These are phyloP conservation scores for Acrocyrtus sp. DNA, from an alignment of 2,888 invertebrate species.

Conservation along the genomic window DNA sequence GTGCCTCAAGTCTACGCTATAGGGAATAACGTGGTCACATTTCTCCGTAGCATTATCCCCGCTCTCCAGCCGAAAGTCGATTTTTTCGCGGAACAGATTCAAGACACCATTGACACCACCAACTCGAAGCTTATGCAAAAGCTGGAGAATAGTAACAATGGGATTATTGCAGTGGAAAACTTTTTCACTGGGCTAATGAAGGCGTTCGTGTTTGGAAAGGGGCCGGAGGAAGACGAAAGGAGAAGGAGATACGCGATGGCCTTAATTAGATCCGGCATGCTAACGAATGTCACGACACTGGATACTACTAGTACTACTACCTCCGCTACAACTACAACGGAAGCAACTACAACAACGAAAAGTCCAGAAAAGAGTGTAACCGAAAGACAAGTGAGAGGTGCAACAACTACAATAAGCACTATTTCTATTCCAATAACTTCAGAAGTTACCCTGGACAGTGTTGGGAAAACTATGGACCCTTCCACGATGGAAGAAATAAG, in stretches of 20 bases:
- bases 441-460: not conserved
- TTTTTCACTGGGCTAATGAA: constrained; percentile 45
- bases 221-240: constrained; percentile 31
- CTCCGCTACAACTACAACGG: not conserved
- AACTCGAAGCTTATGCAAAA: constrained; percentile 46
- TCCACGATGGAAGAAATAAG: not conserved
- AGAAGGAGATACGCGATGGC: constrained; percentile 21
- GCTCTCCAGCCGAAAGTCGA: constrained; percentile 52
- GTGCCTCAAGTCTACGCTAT: constrained; percentile 31
- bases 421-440: not conserved
- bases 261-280: constrained; percentile 33
- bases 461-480: too few relatives aligned
- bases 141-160: constrained; percentile 50
- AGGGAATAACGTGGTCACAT: constrained; percentile 25
- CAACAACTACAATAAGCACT: not conserved
- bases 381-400: not conserved
- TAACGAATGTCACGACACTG: not conserved
- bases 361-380: not conserved
- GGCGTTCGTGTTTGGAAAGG: constrained; percentile 38
- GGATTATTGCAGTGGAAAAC: constrained; percentile 42
- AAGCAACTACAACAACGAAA: not conserved
- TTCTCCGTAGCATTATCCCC: constrained; percentile 38
- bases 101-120: constrained; percentile 38
- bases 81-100: constrained; percentile 51
- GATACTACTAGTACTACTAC: not conserved